These are phyloP conservation scores for Emydoidea blandingii DNA, from an alignment of 2,797 vertebrate genomes.

Conservation along the genomic window DNA sequence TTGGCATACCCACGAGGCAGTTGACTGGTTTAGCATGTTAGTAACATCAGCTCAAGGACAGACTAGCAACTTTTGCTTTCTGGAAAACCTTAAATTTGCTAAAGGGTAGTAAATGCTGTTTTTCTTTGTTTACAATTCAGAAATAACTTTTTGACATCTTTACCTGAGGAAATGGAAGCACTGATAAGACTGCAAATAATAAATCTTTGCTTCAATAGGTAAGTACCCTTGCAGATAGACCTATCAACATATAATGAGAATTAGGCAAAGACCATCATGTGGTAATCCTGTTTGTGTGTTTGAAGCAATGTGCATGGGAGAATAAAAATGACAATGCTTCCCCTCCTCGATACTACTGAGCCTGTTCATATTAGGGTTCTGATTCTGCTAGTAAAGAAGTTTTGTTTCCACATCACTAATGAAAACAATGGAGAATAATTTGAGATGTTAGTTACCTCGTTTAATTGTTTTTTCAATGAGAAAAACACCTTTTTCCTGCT, in stretches of 20 bases:
- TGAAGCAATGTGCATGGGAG: background rate
- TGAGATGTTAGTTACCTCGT: background rate
- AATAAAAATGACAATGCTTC: too few species aligned
- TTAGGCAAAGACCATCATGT: background rate
- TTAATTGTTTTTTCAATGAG: background rate
- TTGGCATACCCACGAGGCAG: fast-evolving
- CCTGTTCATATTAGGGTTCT: background rate
- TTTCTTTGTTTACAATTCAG: constrained; percentile 78
- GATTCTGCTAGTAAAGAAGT: background rate
- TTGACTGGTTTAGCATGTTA: background rate
- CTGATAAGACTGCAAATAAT: constrained; percentile 86
- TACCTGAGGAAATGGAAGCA: constrained; percentile 89
- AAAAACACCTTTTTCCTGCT: background rate
- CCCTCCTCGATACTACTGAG: background rate
- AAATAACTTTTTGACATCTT: constrained; percentile 90
- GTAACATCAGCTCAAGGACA: background rate
- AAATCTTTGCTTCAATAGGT: constrained; percentile 94
- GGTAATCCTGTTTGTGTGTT: background rate
- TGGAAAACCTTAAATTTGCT: background rate
- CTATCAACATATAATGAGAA: background rate
- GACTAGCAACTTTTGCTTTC: background rate
- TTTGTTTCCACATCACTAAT: background rate
- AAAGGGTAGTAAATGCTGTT: background rate
- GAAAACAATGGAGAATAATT: background rate
- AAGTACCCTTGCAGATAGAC: background rate